phyloP scores from a whole-genome alignment of 2,113 vertebrate genomes.

The Silurus meridionalis region DNA sequence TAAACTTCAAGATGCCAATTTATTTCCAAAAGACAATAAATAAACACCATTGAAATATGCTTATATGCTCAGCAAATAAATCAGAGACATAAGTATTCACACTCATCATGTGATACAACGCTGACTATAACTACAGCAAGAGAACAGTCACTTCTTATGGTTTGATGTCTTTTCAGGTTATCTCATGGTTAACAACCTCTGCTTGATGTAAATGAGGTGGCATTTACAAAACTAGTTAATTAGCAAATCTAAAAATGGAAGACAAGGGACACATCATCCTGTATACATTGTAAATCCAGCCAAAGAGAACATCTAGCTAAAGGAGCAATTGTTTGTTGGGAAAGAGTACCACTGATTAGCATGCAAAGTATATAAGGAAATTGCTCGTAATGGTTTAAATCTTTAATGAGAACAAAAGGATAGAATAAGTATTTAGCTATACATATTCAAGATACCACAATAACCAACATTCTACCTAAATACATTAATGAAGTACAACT shows the following conservation, averaged over 20 bases:
- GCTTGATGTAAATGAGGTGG: neutral
- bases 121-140: neutral
- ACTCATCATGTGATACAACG: neutral
- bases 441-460: neutral
- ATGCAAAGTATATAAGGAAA: neutral
- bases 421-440: neutral
- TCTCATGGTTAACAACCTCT: neutral
- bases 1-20: neutral
- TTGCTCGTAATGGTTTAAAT: neutral
- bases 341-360: neutral
- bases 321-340: neutral
- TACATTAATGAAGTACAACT: neutral
- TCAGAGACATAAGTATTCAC: neutral
- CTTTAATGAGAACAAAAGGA: neutral
- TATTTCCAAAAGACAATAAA: neutral
- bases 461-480: neutral
- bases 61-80: neutral
- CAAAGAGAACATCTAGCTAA: neutral
- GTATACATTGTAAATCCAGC: neutral
- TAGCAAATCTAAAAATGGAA: neutral
- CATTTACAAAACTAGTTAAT: neutral
- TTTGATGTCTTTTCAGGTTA: too few species aligned
- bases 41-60: neutral
- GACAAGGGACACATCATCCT: neutral
- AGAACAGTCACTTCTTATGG: too few species aligned